A percentile compares a stretch with the other conserved stretches of the same genome.
These are phyloP conservation scores for Ypsolopha scabrella DNA, from an alignment of 2,888 invertebrate genomes.

Conservation along the genomic window DNA sequence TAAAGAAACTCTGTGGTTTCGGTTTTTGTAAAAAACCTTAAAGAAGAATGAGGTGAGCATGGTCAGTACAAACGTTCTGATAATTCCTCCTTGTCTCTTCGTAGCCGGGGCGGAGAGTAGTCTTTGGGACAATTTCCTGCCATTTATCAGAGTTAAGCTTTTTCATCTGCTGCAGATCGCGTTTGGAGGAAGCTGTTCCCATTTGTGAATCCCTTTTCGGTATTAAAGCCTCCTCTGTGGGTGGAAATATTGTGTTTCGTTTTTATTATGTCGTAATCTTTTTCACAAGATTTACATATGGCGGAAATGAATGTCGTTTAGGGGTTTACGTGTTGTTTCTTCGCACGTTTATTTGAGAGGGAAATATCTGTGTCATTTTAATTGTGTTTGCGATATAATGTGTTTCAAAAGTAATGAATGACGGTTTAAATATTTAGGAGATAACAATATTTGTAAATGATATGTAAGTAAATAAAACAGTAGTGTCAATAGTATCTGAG, in stretches of 20 bases:
- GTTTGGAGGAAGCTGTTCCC: constrained; percentile 59
- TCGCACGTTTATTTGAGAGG: too few species aligned
- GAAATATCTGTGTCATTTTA: too few species aligned
- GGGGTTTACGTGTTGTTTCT: not conserved
- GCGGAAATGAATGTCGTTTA: not conserved
- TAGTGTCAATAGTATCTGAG: too few species aligned
- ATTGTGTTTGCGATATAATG: too few species aligned
- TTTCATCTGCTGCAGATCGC: constrained; percentile 51
- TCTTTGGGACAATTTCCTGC: constrained; percentile 68
- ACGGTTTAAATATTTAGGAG: too few species aligned
- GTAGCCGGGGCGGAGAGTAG: constrained; percentile 65
- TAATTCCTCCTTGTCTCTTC: constrained; percentile 70
- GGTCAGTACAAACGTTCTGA: constrained; percentile 42
- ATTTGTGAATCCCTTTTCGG: constrained; percentile 50
- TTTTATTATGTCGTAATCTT: not conserved
- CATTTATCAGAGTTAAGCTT: constrained; percentile 62
- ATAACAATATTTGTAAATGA: too few species aligned
- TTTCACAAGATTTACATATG: not conserved
- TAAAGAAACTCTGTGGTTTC: too few species aligned
- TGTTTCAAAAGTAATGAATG: too few species aligned
- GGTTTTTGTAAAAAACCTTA: too few species aligned
- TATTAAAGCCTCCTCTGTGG: constrained; percentile 55
- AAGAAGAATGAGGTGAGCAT: too few species aligned
- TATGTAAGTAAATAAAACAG: too few species aligned
- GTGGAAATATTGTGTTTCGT: constrained; percentile 1